A percentile compares a stretch with the other conserved stretches of the same genome.
These are phyloP conservation scores for Orchesella flavescens DNA, from an alignment of 2,888 invertebrate species.

Conservation along the genomic window DNA sequence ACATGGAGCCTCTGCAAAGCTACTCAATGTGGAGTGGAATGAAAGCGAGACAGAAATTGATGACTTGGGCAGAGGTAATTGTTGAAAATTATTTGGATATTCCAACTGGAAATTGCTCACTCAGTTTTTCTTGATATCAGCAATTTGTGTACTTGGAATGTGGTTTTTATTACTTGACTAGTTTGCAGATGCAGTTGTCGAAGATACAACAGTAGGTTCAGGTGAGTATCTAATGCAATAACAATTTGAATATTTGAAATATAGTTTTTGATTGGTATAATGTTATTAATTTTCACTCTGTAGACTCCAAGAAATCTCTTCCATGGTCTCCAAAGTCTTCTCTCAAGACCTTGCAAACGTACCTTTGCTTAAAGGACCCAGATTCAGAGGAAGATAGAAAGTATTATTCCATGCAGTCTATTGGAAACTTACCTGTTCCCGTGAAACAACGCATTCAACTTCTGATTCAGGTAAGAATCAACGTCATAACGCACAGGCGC, in stretches of 20 bases:
- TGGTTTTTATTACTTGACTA: not conserved
- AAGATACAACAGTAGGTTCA: not conserved
- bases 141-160: no score
- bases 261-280: not conserved
- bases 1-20: not conserved
- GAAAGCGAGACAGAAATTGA: not conserved
- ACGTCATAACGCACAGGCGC: no score
- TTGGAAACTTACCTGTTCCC: not conserved
- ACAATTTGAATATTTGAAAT: constrained; percentile 1
- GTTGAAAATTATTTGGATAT: no score
- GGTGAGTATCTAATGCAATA: no score
- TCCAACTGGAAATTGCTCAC: no score
- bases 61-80: constrained; percentile 29
- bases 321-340: constrained; percentile 52
- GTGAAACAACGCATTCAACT: not conserved
- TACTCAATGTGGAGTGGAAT: not conserved
- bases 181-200: not conserved
- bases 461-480: constrained; percentile 32
- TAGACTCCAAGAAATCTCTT: constrained; percentile 3
- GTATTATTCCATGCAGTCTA: not conserved
- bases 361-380: not conserved
- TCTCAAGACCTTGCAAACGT: not conserved
- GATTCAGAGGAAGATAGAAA: not conserved
- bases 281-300: no score
- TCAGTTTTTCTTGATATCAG: no score